Conservation (phyloP, 2,113 vertebrate genomes). For the Ranitomeya variabilis region DNA sequence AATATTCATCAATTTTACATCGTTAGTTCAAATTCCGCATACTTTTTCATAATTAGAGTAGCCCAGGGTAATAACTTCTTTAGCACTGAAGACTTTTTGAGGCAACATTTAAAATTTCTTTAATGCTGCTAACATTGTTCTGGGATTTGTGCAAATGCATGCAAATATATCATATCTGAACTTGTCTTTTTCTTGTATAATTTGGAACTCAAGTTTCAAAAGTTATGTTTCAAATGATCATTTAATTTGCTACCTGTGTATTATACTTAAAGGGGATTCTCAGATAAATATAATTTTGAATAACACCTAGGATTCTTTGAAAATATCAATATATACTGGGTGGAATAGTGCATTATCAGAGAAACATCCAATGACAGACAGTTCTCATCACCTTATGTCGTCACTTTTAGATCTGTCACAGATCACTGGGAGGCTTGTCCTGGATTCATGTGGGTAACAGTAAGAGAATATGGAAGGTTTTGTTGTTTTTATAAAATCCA, state of each 20-base stretch:
- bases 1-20: conserved; percentile 83
- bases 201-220: not conserved
- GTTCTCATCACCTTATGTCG: no score
- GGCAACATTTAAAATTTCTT: conserved; percentile 8
- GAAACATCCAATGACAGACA: no score
- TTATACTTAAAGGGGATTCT: not conserved
- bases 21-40: conserved; percentile 77
- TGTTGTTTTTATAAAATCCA: no score
- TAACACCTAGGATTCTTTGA: no score
- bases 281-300: no score
- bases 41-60: conserved; percentile 76
- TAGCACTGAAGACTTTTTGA: conserved; percentile 56
- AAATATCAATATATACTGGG: no score
- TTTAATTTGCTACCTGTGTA: not conserved
- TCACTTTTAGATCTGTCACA: no score
- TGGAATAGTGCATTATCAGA: no score
- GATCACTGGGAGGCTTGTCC: no score
- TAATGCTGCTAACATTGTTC: not conserved
- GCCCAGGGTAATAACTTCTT: conserved; percentile 70
- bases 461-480: no score
- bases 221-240: not conserved
- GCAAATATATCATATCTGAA: not conserved
- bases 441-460: no score
- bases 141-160: conserved; percentile 1
- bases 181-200: not conserved